Base-by-base conservation (phyloP, 1,140 invertebrate species). In the Brachystomella parvula region DNA sequence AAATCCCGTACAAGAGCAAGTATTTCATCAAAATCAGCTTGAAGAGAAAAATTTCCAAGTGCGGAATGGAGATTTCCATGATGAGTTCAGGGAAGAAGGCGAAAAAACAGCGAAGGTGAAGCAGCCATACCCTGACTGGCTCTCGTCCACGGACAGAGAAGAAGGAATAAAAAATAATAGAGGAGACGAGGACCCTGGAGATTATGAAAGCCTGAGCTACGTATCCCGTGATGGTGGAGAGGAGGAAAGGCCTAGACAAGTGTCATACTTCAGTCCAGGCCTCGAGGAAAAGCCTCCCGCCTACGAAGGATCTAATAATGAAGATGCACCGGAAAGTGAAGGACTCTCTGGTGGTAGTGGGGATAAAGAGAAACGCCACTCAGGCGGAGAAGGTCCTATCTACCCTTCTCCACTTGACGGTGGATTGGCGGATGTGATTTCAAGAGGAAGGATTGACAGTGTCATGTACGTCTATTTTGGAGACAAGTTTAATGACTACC, bases 401-500 rank as follows among this genome's bases (percentile, higher is more conserved):
- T 53, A 60, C 29, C 3, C 31, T 15, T 6, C 28, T 29, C 17
- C 31, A 60, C 29, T 53, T 9, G 49, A 53, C 49, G 39, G 19
- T 47, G 67, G 64, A 31, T 21, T 72, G 21, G 67, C 67, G 17
- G 72, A 73, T 71, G 67, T 73, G 21, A 73, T 73, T 57, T 71
- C 72, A 24, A 49, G 72, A 47, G 72, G 72, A 58, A 57, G 72
- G 49, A 83, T 83, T 60, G 82, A 83, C 72, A 81, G 79, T 67
- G 78, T 83, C 59, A 82, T 82, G 81, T 83, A 82, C 66, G 80
- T 83, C 26, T 82, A 83, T 72, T 83, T 82, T 74, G 82, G 81
- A 47, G 73, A 73, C 65, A 71, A 71, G 53, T 69, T 57, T 57
- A 71, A 71, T 66, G 72, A 73, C 57, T 66, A 69, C 47, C 72